Conservation (phyloP, 2,888 invertebrate genomes). For the Ormyrus thymus region DNA sequence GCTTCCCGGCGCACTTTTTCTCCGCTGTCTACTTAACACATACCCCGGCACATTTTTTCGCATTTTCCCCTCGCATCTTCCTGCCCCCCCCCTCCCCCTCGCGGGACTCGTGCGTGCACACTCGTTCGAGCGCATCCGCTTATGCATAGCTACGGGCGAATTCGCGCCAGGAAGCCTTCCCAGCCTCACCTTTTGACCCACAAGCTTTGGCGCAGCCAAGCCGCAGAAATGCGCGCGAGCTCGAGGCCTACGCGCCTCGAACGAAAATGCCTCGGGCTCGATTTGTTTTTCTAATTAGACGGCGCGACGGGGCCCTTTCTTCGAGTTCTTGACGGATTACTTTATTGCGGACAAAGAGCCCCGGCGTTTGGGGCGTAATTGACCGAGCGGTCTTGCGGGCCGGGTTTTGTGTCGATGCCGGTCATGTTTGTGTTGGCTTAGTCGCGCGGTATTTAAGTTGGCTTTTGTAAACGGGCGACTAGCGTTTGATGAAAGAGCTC, state of each 20-base stretch:
- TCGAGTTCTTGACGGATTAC: constrained; percentile 27
- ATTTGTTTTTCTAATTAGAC: constrained; percentile 46
- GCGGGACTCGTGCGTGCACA: too few species aligned
- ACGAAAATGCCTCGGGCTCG: constrained; percentile 13
- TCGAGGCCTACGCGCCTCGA: background rate
- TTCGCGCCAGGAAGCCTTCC: background rate
- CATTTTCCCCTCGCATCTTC: background rate
- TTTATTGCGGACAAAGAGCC: constrained; percentile 12
- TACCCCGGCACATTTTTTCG: background rate
- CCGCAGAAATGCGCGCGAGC: too few species aligned
- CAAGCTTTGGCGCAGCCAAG: background rate
- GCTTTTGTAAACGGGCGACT: constrained; percentile 2
- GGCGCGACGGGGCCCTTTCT: background rate
- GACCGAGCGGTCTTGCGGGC: background rate
- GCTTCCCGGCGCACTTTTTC: background rate
- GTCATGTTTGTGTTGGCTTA: background rate
- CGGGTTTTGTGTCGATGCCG: background rate
- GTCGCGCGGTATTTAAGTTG: constrained; percentile 6
- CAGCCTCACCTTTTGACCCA: constrained; percentile 45
- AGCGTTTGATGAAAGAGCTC: constrained; percentile 7
- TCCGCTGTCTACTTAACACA: background rate
- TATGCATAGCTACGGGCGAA: background rate
- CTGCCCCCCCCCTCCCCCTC: too few species aligned
- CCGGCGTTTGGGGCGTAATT: background rate
- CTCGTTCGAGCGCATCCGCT: background rate